Conservation (phyloP, 2,113 vertebrate genomes). For the Ictalurus punctatus region DNA sequence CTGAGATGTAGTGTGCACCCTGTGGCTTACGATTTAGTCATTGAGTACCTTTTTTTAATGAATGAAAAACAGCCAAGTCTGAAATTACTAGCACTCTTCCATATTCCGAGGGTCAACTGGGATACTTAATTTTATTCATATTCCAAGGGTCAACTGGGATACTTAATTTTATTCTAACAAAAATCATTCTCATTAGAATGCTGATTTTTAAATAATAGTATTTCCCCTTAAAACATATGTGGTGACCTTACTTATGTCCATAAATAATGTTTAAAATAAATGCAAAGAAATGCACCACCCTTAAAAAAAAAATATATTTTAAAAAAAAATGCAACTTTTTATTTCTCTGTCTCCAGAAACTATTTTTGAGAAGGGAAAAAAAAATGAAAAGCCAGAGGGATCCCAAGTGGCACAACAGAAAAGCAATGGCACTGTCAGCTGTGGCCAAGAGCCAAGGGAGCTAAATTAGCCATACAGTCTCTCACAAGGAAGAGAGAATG, state of each 20-base stretch:
- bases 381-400: no score
- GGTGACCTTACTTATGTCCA: not conserved
- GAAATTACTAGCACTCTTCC: not conserved
- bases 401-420: no score
- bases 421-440: not conserved
- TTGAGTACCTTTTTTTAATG: conserved; percentile 7
- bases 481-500: no score
- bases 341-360: not conserved
- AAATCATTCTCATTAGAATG: not conserved
- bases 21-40: not conserved
- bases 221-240: not conserved
- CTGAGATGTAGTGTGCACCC: not conserved
- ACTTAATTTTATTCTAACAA: not conserved
- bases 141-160: not conserved
- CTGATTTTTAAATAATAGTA: not conserved
- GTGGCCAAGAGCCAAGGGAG: not conserved
- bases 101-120: not conserved
- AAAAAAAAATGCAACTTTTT: no score
- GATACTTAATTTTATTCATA: not conserved
- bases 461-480: not conserved
- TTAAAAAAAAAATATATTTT: no score
- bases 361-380: not conserved
- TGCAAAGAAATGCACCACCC: no score
- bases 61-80: not conserved
- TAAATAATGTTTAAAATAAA: not conserved